Evolutionary conservation across 2,888 invertebrate species (phyloP), one percentile per base, ranked within the genome.

Genomic region (Pandemis heparana): DNA sequence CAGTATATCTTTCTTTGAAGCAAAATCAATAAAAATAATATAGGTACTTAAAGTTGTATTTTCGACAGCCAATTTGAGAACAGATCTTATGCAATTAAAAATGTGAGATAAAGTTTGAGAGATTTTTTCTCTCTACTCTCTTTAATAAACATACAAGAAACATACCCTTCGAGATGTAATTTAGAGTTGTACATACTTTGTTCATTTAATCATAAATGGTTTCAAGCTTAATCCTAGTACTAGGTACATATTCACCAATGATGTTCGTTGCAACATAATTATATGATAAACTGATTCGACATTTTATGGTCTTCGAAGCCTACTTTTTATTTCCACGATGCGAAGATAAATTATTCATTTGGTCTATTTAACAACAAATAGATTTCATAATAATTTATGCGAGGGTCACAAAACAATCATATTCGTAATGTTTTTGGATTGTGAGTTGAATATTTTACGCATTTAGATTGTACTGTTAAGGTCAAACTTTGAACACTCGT

Each of bases 321-420:
- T 39, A 43, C 71, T 43, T 67, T 60, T 67, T 53, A 71, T 67
- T 43, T 18, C 12, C 16, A 59, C 38, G 61, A 68, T 23, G 63
- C 67, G 51, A n/a, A 62, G 23, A 51, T 68, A 68, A 68, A 48
- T 63, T 63, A 68, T 68, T 73, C 59, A 68, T 51, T 64, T 39
- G 23, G 39, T 61, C 23, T 56, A 59, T 59, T 38, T 8, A 38
- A 63, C 67, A 67, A 18, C 39, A 51, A 71, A 66, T 60, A 12
- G 7, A 38, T 72, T 51, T 64, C 48, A n/a, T 38, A 68, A 68
- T 48, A 59, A 23, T 68, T 41, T 72, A 72, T 72, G n/a, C 72
- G 68, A 63, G 46, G 68, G 67, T 72, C 67, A 72, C 46, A 68
- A 62, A 41, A 60, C 23, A 46, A 23, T 23, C 14, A 63, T 32